Base-by-base conservation (phyloP, 2,113 vertebrate species). In the Oophaga pumilio region DNA sequence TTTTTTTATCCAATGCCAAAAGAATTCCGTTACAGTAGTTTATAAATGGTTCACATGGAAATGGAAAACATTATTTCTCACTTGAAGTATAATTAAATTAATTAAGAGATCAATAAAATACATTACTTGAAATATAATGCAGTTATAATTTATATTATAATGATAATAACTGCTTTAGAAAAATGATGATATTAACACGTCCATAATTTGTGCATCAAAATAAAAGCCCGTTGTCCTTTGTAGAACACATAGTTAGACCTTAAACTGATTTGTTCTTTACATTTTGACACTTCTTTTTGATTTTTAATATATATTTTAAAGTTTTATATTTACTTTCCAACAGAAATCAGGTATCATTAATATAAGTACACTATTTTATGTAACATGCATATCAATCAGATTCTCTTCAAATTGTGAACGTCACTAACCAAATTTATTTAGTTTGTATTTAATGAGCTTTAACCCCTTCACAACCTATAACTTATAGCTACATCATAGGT, bases 161-260 rank as follows among this genome's bases (percentile, higher is more conserved):
- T 26, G 26, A 24, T 80, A 64, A 43, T 33, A 20, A 81, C 9
- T 62, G 28, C 26, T 24, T 43, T 57, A 64, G 28, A 82, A 62
- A 60, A 49, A 64, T 11, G 20, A 82, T 33, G 26, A 33, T 20
- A 43, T 12, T 33, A 82, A 64, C 18, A 82, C 57, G 22, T n/a
- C 5, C 20, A 62, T 59, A 64, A 49, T 7, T 64, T 4, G 18
- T 13, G 33, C 18, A 43, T 82, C 20, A n/a, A 20, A 22, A 49
- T 49, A n/a, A 49, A 57, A 22, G 15, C 10, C 59, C 43, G 26
- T 43, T 64, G 18, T 43, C 10, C 22, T 93, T 94, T 59, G 93
- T 95, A 93, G 92, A 94, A 93, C 95, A 94, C 1, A 13, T 18
- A 53, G n/a, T 22, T 53, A 53, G 2, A 9, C 2, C 20, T n/a